Evolutionary conservation across 2,888 invertebrate species (phyloP).

Genomic region (Glyphotaelius pellucidus): DNA sequence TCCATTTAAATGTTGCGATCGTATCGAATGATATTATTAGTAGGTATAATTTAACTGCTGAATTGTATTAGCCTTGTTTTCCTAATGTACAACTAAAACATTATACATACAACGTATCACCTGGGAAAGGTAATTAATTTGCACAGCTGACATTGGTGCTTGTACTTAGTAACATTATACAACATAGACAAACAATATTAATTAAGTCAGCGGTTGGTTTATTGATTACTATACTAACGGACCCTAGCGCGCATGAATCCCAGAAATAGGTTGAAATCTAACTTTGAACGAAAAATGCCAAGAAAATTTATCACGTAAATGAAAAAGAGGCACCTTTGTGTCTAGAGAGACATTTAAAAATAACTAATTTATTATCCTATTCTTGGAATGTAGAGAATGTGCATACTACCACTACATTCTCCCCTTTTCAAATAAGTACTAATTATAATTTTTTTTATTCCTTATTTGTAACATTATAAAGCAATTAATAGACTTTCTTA

Average conservation of each 20-base stretch:
- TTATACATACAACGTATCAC: neutral
- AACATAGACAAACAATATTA: neutral
- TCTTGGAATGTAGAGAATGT: too few relatives aligned
- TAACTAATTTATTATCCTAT: too few relatives aligned
- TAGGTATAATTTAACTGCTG: neutral
- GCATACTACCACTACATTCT: too few relatives aligned
- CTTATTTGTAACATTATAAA: too few relatives aligned
- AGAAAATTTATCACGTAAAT: neutral
- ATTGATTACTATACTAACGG: neutral
- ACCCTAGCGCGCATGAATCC: neutral
- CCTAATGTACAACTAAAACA: neutral
- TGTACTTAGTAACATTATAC: neutral
- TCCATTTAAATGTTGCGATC: neutral
- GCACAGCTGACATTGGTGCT: neutral
- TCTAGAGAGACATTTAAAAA: neutral
- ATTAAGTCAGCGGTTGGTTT: neutral
- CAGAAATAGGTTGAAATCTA: neutral
- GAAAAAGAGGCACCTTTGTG: neutral
- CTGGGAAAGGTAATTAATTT: neutral
- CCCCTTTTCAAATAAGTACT: too few relatives aligned
- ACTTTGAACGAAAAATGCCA: neutral
- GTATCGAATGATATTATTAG: neutral
- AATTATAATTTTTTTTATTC: too few relatives aligned
- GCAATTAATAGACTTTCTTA: too few relatives aligned
- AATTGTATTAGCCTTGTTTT: neutral